phyloP scores from a whole-genome alignment of 2,888 invertebrate genomes.

The Parochlus steinenii region DNA sequence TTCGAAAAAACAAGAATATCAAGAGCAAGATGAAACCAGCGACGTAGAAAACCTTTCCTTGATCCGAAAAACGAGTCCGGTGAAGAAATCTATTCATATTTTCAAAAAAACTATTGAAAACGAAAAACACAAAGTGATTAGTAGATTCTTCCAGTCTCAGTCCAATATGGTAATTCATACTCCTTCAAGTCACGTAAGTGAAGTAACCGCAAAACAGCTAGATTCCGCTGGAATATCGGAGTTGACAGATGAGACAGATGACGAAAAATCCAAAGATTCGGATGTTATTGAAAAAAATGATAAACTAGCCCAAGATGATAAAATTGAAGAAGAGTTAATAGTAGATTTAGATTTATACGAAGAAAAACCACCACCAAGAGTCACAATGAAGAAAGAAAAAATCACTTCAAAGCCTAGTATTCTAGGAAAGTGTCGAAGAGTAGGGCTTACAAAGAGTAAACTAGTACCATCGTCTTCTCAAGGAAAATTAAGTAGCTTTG shows the following conservation, averaged over 20 bases:
- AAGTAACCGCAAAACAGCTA: conserved; percentile 16
- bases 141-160: conserved; percentile 36
- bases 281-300: conserved; percentile 20
- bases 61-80: conserved; percentile 1
- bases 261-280: conserved; percentile 2
- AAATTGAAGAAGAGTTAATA: conserved; percentile 1
- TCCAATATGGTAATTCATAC: conserved; percentile 12
- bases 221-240: conserved; percentile 13
- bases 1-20: no score
- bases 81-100: conserved; percentile 23
- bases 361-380: conserved; percentile 12
- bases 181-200: conserved; percentile 18
- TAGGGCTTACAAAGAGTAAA: conserved; percentile 23
- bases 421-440: conserved; percentile 21
- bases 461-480: conserved; percentile 29
- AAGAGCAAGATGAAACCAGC: no score
- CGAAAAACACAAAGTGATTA: conserved; percentile 34
- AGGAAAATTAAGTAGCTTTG: conserved; percentile 46
- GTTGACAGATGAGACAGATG: conserved; percentile 11
- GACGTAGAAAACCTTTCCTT: no score
- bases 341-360: conserved; percentile 9
- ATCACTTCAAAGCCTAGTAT: background rate
- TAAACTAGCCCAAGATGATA: background rate
- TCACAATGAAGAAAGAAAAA: conserved; percentile 19
- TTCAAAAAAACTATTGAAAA: conserved; percentile 34